Base-by-base conservation (phyloP, 1,140 invertebrate species). In the Globodera rostochiensis region DNA sequence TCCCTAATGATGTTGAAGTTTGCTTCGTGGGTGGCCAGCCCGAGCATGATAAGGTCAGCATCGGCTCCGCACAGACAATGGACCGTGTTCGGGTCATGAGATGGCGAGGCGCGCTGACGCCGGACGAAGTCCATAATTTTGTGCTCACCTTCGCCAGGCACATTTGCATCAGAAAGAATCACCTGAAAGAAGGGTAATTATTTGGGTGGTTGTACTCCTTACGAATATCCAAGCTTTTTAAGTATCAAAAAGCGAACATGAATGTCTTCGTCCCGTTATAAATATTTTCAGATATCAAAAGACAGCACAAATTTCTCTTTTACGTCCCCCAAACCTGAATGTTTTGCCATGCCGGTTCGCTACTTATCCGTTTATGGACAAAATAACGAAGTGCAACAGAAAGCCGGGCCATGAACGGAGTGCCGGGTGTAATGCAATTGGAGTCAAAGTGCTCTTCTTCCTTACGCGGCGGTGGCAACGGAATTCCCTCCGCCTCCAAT, bases 71-170 rank as follows among this genome's bases (percentile, higher is more conserved):
- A 99, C 1, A 99, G 90, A 84, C 96, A 96, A 91, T 99, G 98
- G 46, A 95, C 94, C 0, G 97, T 98, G 90, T 99, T 98, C 0
- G 97, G 95, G 91, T 99, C 95, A 91, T 99, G 96, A 91, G 96
- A 94, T 0, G 95, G 95, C 91, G 96, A 95, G 36, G 94, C 93
- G 15, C 84, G 77, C 91, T 98, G 97, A 87, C 93, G 93, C n/a
- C 97, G 92, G 84, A 99, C 97, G 90, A 93, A 99, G 91, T 99
- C 96, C 97, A 98, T 98, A 85, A 99, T 98, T 91, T 98, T 99
- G 89, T 99, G 97, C 91, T 99, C 97, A 36, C 97, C 97, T 92
- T 99, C 97, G 25, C 97, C 97, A 15, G 97, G 97, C 9, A 96
- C 96, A 92, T 97, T 99, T 2, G 98, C 97, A 92, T 99, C 97